These are phyloP conservation scores for Epinotia brunnichana DNA, from an alignment of 2,888 invertebrate species.

Conservation along the genomic window DNA sequence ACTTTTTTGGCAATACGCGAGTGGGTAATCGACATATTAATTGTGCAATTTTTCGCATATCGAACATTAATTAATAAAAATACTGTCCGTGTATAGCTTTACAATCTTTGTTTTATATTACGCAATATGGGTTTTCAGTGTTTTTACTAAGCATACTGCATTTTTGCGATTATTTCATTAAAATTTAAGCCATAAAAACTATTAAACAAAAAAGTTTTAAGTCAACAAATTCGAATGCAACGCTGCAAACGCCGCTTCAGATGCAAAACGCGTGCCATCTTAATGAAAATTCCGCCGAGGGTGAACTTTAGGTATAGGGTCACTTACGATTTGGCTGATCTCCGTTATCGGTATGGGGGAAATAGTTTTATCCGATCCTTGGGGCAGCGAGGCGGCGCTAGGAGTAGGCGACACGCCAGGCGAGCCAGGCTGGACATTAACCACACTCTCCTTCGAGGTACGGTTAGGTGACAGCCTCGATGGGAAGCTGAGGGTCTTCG, in stretches of 20 bases:
- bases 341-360: conserved; percentile 86
- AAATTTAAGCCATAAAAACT: conserved; percentile 9
- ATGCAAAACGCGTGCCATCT: conserved; percentile 55
- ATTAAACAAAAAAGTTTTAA: conserved; percentile 15
- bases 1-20: conserved; percentile 12
- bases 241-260: conserved; percentile 57
- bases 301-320: conserved; percentile 13
- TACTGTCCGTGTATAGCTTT: neutral
- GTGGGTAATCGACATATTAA: neutral
- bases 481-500: conserved; percentile 95
- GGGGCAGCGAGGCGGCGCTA: conserved; percentile 83
- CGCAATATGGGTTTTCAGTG: no score
- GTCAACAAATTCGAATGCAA: conserved; percentile 49
- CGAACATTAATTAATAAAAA: neutral
- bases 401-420: conserved; percentile 86
- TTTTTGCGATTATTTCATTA: neutral
- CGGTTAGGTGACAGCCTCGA: conserved; percentile 92
- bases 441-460: conserved; percentile 88
- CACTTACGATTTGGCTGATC: conserved; percentile 87
- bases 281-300: conserved; percentile 44
- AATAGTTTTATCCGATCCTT: conserved; percentile 82
- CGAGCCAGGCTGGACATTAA: conserved; percentile 82
- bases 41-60: conserved; percentile 7
- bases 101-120: no score
- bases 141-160: neutral